Base-by-base conservation (phyloP, 2,888 invertebrate genomes). In the Strigamia maritima region DNA sequence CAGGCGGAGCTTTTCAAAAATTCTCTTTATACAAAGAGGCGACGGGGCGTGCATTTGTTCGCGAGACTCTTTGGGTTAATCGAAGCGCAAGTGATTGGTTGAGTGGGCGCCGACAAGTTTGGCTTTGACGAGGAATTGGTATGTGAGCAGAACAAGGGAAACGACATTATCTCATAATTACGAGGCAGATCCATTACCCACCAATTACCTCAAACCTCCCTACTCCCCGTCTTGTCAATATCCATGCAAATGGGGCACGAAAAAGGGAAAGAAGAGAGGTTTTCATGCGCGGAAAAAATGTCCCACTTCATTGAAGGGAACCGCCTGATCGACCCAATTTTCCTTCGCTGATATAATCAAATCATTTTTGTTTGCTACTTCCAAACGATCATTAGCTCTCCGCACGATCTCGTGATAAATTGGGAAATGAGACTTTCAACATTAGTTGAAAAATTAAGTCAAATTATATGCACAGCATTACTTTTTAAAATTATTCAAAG, bases 1-100 rank as follows among this genome's bases (percentile, higher is more conserved):
- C 60, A 60, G 60, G 60, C 60, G 60, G 60, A 60, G 60, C 60
- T 60, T 60, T 60, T 60, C n/a, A 60, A 60, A 60, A 60, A 60
- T 60, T 60, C 60, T 60, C 60, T 60, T 60, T 60, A 60, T 60
- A 60, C 60, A 60, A 60, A 60, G 60, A 60, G 60, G 60, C 60
- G 60, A 60, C 60, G 60, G 60, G 22, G 60, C 60, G 60, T 60
- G 60, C 60, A 60, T 60, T 60, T 60, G 60, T 22, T 60, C 60
- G 60, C 60, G 60, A 60, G 60, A 60, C 60, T 24, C 60, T 60
- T 60, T 60, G 24, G 60, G 60, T 60, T 60, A 60, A 60, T 60
- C 60, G 60, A 60, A 60, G 60, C 60, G 60, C n/a, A 60, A 60
- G 60, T 60, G 60, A 60, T 60, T 60, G 60, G 60, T 60, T 60